Base-by-base conservation (phyloP, 53 echinoderm and acorn worm species). In the Holothuria scabra region DNA sequence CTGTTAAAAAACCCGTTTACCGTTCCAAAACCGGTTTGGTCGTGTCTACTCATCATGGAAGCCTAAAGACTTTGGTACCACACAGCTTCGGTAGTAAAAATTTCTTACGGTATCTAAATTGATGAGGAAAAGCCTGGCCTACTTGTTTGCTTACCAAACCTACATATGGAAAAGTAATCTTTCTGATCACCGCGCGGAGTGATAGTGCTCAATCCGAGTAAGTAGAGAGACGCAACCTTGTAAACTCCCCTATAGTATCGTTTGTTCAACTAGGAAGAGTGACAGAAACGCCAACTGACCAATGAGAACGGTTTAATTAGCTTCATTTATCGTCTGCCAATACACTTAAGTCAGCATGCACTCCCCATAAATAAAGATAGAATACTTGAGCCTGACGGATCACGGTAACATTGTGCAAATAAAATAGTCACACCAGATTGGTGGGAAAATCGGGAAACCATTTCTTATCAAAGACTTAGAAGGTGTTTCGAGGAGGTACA, bases 311-410 rank as follows among this genome's bases (percentile, higher is more conserved):
- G 72, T 38, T 41, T 72, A 72, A 72, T 72, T 72, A 72, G 72
- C 72, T 72, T 72, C 72, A 46, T 72, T 72, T 72, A 72, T 72
- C 72, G 72, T 46, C 72, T 72, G 72, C 44, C 72, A 72, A 72
- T 72, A 72, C 72, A 72, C 72, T 72, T 72, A 72, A 72, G 72
- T 72, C 72, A 72, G 72, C 72, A 49, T 72, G 72, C 48, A 72
- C 72, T 44, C 72, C 41, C 72, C 72, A 72, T 72, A 72, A 72
- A 72, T 72, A 72, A 72, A 72, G 72, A 72, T 72, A 72, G 72
- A 72, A n/a, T 48, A 48, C 34, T 72, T 41, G 46, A 72, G 46
- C 25, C 46, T 72, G 72, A 72, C 72, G 72, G 72, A 72, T 72
- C 48, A 72, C 72, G 48, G 72, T 72, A 72, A 72, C 72, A 48